Evolutionary conservation across 2,888 invertebrate species (phyloP).

Genomic region (Campoplex nolae): DNA sequence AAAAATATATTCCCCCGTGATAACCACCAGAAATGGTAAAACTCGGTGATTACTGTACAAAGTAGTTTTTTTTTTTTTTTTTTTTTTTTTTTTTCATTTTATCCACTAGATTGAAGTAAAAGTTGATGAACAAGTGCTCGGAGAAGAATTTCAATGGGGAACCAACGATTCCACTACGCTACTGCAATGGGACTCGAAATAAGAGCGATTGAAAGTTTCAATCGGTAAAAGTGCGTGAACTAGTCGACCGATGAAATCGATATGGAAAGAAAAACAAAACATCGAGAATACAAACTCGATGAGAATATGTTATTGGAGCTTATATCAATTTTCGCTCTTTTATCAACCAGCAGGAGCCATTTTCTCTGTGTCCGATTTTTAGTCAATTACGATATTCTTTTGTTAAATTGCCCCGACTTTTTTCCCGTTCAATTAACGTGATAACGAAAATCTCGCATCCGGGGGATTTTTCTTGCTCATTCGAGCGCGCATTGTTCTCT

Average conservation of each 20-base stretch:
- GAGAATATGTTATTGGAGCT: background rate
- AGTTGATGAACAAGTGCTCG: slow-evolving; percentile 50
- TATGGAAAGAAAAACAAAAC: slow-evolving; percentile 1
- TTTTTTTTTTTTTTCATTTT: slow-evolving; percentile 5
- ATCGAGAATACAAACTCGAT: background rate
- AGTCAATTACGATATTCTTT: background rate
- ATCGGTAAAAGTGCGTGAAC: background rate
- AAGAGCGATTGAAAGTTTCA: slow-evolving; percentile 8
- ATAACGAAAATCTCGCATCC: slow-evolving; percentile 26
- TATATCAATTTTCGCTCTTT: background rate
- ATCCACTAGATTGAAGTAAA: slow-evolving; percentile 46
- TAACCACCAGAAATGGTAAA: slow-evolving; percentile 51
- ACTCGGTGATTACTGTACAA: slow-evolving; percentile 39
- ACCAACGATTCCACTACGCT: slow-evolving; percentile 4
- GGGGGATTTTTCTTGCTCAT: slow-evolving; percentile 18
- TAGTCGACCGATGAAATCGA: slow-evolving; percentile 1
- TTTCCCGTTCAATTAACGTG: background rate
- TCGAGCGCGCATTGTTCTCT: slow-evolving; percentile 56
- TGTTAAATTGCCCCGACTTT: background rate
- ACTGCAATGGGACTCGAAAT: slow-evolving; percentile 26
- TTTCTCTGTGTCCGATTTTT: background rate
- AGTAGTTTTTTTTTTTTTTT: background rate
- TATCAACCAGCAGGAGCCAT: background rate
- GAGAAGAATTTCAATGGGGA: slow-evolving; percentile 63
- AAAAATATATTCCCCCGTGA: slow-evolving; percentile 14